A percentile compares a stretch with the other conserved stretches of the same genome.
These are phyloP conservation scores for Crocidura indochinensis DNA, from an alignment of 2,797 vertebrate species.

Conservation along the genomic window DNA sequence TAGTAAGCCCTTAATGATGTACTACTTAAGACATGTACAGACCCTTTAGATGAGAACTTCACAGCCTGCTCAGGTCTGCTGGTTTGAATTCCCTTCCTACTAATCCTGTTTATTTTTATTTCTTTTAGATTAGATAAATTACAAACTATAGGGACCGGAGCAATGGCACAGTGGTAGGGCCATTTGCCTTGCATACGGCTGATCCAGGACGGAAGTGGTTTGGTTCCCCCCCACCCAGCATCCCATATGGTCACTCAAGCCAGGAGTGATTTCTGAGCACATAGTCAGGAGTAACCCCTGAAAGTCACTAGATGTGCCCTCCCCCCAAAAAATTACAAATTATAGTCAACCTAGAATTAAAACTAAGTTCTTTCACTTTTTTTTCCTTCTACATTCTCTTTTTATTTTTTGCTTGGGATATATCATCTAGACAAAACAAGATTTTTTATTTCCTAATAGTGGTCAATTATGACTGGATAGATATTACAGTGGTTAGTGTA, in stretches of 20 bases:
- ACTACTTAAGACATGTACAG: background rate
- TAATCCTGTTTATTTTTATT: background rate
- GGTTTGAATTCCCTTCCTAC: background rate
- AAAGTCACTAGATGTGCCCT: no score
- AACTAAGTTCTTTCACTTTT: background rate
- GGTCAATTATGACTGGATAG: background rate
- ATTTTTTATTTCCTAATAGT: conserved; percentile 18
- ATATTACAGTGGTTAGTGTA: no score
- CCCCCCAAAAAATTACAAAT: background rate
- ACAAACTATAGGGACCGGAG: no score
- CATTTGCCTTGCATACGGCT: background rate
- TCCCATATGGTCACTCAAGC: no score
- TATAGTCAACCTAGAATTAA: conserved; percentile 47
- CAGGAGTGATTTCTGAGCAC: no score
- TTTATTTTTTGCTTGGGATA: background rate
- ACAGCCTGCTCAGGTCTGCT: background rate
- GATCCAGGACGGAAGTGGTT: no score
- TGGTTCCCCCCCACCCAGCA: no score
- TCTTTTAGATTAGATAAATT: background rate
- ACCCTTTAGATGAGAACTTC: background rate
- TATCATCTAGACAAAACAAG: conserved; percentile 33
- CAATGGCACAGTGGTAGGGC: no score
- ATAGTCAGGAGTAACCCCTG: no score
- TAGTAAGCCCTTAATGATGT: background rate
- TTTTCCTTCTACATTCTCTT: background rate